These are phyloP conservation scores for Platysternon megacephalum DNA, from an alignment of 2,113 vertebrate species.

Conservation along the genomic window DNA sequence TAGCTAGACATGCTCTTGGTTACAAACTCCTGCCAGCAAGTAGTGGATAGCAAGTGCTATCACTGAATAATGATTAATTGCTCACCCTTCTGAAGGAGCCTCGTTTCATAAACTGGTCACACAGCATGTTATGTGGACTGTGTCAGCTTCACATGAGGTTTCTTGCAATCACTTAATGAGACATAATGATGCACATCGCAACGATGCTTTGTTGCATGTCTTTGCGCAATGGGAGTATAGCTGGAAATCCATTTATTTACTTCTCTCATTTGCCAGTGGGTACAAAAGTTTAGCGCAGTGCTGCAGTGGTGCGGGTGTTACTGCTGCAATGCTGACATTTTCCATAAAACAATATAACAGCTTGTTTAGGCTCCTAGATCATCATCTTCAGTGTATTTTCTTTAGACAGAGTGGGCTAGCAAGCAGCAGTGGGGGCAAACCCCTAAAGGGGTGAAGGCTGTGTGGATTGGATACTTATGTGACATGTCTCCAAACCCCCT, in stretches of 20 bases:
- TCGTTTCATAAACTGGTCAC: conserved; percentile 73
- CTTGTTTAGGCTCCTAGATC: neutral
- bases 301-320: conserved; percentile 20
- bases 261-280: conserved; percentile 47
- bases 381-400: rapidly evolving
- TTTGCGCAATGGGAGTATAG: conserved; percentile 56
- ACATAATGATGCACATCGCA: conserved; percentile 71
- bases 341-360: neutral
- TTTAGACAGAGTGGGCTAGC: neutral
- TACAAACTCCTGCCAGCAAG: conserved; percentile 55
- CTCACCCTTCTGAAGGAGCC: conserved; percentile 54
- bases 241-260: conserved; percentile 65
- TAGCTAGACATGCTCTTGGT: conserved; percentile 55
- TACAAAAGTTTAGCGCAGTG: conserved; percentile 1
- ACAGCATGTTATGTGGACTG: conserved; percentile 46
- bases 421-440: neutral
- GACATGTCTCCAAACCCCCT: neutral
- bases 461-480: neutral
- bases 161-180: conserved; percentile 69
- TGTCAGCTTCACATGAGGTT: conserved; percentile 70
- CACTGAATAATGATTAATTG: conserved; percentile 74
- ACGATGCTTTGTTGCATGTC: conserved; percentile 61
- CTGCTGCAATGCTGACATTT: conserved; percentile 39
- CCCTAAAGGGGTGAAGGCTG: rapidly evolving
- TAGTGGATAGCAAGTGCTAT: conserved; percentile 45